A percentile compares a stretch with the other conserved stretches of the same genome.
phyloP scores from a whole-genome alignment of 2,888 invertebrate species.

The Tetanocera ferruginea region DNA sequence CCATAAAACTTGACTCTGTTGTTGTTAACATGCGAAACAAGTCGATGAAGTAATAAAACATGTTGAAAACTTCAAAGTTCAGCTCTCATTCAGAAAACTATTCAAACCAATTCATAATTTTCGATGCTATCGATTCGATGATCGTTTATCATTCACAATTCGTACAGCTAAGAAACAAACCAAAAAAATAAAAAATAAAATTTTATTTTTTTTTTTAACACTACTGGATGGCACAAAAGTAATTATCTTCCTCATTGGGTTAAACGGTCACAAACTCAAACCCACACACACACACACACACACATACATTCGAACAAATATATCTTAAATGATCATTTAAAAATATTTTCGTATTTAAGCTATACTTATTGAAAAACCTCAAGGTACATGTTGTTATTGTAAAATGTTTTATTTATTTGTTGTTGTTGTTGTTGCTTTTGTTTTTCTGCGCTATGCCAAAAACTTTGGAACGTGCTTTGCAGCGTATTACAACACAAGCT shows the following conservation, averaged over 20 bases:
- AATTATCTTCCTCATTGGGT: conserved; percentile 39
- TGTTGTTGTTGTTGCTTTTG: background rate
- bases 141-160: conserved; percentile 17
- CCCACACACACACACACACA: background rate
- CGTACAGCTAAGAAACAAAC: background rate
- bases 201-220: background rate
- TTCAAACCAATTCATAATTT: conserved; percentile 8
- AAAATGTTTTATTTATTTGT: background rate
- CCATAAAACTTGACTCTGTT: conserved; percentile 17
- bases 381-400: conserved; percentile 9
- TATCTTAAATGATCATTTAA: conserved; percentile 17
- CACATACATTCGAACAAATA: background rate
- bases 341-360: conserved; percentile 15
- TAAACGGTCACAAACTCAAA: conserved; percentile 31
- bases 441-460: background rate
- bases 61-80: background rate
- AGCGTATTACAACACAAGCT: conserved; percentile 10
- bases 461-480: conserved; percentile 14
- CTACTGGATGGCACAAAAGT: background rate
- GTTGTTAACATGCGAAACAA: conserved; percentile 32
- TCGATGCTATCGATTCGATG: background rate
- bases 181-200: background rate
- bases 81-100: conserved; percentile 22
- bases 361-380: conserved; percentile 15
- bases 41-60: conserved; percentile 8